Evolutionary conservation across 2,888 invertebrate species (phyloP), one percentile per base, ranked within the genome.

Genomic region (Griposia aprilina): DNA sequence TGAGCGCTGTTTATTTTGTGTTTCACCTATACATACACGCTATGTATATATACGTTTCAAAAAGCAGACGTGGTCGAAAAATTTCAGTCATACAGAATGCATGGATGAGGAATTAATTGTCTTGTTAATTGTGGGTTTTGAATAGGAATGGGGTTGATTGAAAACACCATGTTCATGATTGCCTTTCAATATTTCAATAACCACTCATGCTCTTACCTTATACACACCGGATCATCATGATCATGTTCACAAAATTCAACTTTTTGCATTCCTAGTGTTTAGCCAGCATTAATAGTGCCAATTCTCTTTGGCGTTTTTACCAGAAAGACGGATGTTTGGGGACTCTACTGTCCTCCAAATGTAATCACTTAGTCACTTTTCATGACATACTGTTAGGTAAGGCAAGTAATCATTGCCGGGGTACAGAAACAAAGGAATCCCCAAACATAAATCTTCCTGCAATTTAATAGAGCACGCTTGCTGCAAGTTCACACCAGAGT

Each of bases 1-100:
- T 85, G 76, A 76, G 78, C 76, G 68, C 69, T 73, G 82, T 85
- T 87, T 74, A 76, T 85, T 87, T 87, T 84, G 75, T 72, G 85
- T 81, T 84, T 76, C 66, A 82, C 68, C 62, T 84, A 76, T 83
- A 66, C 87, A 86, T 80, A 80, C 74, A 36, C 30, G 30, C 74
- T 65, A 74, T 36, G 30, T 36, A 36, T 36, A 36, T 36, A 36
- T 36, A 71, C 45, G n/a, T 48, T 75, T 70, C 73, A 74, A 84
- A 83, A 73, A 70, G 50, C 63, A 73, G 62, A 73, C 65, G 41
- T 36, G 84, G 80, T 23, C 84, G 30, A 84, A 79, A 84, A 75
- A 84, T 74, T 76, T 55, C 73, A 80, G 80, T 76, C 73, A 68
- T 63, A 52, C 59, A 41, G 66, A 86, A 86, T 75, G 80, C 59